phyloP scores from a whole-genome alignment of 2,888 invertebrate genomes.

The Antheraea yamamai region DNA sequence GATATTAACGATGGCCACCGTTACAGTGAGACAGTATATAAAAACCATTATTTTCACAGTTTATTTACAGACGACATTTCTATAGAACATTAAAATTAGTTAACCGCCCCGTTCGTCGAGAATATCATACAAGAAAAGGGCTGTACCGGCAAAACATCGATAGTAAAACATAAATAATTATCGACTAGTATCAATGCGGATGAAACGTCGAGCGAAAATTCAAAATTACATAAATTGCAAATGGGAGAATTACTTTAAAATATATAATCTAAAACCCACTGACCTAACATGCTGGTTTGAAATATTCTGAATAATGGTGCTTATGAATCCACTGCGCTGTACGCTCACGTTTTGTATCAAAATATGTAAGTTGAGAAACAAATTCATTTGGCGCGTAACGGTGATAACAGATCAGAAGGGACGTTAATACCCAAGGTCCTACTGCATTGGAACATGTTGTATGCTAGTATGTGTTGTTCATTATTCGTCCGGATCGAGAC shows the following conservation, averaged over 20 bases:
- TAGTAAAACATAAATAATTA: constrained; percentile 29
- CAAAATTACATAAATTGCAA: neutral
- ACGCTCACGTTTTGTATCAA: no score
- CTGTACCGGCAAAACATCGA: constrained; percentile 53
- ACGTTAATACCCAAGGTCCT: no score
- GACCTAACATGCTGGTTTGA: neutral
- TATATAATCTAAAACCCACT: neutral
- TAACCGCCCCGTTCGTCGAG: constrained; percentile 14
- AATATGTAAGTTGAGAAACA: no score
- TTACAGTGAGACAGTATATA: neutral
- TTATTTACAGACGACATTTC: neutral
- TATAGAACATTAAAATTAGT: neutral
- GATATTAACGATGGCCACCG: neutral
- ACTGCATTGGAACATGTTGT: no score
- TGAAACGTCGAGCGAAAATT: neutral
- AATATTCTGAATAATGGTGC: neutral
- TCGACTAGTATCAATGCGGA: neutral
- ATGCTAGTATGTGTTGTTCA: no score
- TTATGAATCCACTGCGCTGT: no score
- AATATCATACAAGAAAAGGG: constrained; percentile 63
- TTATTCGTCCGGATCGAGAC: no score
- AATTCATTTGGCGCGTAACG: no score
- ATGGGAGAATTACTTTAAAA: neutral
- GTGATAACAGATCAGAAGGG: no score
- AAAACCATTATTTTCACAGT: neutral